Percentiles rank a stretch among this genome's conserved stretches.
Conservation (phyloP, 2,888 invertebrate species). For the Liopterus haemorrhoidalis region DNA sequence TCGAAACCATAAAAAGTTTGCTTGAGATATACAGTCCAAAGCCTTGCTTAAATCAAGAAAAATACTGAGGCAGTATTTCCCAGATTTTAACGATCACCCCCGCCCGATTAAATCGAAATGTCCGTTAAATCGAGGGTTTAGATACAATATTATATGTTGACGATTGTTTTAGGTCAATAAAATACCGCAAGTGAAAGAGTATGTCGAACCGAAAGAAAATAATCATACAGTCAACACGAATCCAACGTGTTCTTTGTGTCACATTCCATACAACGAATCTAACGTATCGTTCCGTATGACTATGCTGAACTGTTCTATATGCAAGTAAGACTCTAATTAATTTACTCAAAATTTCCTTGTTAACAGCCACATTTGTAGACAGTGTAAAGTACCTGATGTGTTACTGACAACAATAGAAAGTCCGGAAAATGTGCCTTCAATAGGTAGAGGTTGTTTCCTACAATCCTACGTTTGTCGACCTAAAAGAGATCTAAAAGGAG, state of each 20-base stretch:
- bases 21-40: too few species aligned
- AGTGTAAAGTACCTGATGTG: conserved; percentile 84
- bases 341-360: conserved; percentile 2
- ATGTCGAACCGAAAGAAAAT: conserved; percentile 1
- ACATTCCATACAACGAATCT: conserved; percentile 76
- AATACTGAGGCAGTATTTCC: too few species aligned
- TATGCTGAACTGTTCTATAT: conserved; percentile 65
- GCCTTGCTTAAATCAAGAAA: too few species aligned
- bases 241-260: conserved; percentile 49
- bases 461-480: conserved; percentile 71
- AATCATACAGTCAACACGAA: conserved; percentile 11
- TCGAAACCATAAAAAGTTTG: too few species aligned
- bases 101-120: too few species aligned
- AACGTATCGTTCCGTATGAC: conserved; percentile 69
- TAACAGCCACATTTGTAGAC: conserved; percentile 48
- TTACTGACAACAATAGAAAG: conserved; percentile 84
- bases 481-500: conserved; percentile 73
- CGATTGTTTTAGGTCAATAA: conserved; percentile 31
- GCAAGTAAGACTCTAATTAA: conserved; percentile 49
- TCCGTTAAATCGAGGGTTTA: too few species aligned
- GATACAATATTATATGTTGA: too few species aligned
- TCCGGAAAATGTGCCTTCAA: conserved; percentile 66
- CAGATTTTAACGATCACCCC: too few species aligned
- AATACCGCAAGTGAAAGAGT: conserved; percentile 20
- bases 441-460: conserved; percentile 63